These are phyloP conservation scores for Sardina pilchardus DNA, from an alignment of 2,113 vertebrate species.

Conservation along the genomic window DNA sequence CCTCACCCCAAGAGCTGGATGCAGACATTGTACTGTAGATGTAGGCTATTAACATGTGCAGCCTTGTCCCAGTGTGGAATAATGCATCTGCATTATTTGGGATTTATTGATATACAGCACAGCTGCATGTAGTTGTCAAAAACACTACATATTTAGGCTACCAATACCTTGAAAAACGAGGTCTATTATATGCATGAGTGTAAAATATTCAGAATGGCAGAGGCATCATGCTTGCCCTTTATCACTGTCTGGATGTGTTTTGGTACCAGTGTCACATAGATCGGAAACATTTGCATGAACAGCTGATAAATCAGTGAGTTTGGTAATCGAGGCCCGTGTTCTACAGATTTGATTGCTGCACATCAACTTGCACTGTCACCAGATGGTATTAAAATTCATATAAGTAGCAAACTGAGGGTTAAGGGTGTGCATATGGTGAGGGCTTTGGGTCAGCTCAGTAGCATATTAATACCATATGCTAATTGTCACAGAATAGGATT, in stretches of 20 bases:
- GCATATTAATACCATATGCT: constrained; percentile 1
- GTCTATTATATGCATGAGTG: background rate
- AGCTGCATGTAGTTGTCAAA: background rate
- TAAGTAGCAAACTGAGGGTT: background rate
- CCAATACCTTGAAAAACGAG: background rate
- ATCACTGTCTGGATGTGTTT: background rate
- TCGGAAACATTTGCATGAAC: background rate
- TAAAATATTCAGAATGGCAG: background rate
- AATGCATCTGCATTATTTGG: background rate
- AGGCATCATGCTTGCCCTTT: background rate
- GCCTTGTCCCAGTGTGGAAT: background rate
- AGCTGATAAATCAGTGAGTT: background rate
- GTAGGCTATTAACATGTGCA: background rate
- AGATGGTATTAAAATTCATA: constrained; percentile 7
- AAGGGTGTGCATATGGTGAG: background rate
- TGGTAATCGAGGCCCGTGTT: background rate
- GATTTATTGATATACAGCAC: background rate
- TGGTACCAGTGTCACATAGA: background rate
- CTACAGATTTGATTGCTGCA: background rate
- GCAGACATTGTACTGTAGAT: background rate
- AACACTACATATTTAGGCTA: background rate
- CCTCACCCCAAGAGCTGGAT: background rate
- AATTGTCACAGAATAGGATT: background rate
- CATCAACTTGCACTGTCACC: background rate
- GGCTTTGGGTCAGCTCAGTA: background rate